Percentiles rank a stretch among this genome's conserved stretches.
Conservation (phyloP, 2,888 invertebrate species). For the Polyploca ridens region DNA sequence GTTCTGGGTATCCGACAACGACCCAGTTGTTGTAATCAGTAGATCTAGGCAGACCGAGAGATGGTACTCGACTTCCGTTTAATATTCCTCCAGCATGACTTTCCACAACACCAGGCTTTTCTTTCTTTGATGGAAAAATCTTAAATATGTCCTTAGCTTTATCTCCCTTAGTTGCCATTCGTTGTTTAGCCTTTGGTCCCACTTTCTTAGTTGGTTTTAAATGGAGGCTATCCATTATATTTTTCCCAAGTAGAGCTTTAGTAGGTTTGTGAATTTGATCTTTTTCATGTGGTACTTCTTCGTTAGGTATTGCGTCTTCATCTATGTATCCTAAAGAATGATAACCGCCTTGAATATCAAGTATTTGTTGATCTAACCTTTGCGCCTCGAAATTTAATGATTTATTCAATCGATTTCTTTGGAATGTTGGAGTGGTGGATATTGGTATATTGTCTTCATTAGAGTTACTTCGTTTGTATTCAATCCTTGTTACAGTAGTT, state of each 20-base stretch:
- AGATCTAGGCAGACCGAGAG: constrained; percentile 71
- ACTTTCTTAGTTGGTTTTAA: constrained; percentile 77
- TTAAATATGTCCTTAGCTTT: constrained; percentile 70
- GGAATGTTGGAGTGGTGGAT: constrained; percentile 72
- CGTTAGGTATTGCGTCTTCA: constrained; percentile 60
- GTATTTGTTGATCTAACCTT: constrained; percentile 77
- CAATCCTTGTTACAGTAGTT: constrained; percentile 55
- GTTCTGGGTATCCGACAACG: constrained; percentile 71
- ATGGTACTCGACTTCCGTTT: constrained; percentile 73
- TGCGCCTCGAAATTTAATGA: constrained; percentile 79
- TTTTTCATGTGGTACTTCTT: constrained; percentile 44
- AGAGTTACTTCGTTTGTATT: constrained; percentile 71
- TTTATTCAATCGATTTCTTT: constrained; percentile 79
- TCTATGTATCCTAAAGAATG: constrained; percentile 78
- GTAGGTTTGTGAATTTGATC: constrained; percentile 70
- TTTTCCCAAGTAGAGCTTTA: constrained; percentile 76
- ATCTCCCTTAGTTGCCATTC: constrained; percentile 63
- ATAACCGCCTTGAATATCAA: constrained; percentile 78
- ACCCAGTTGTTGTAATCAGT: constrained; percentile 74
- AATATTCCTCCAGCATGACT: constrained; percentile 69
- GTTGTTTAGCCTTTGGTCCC: constrained; percentile 77
- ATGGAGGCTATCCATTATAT: constrained; percentile 79
- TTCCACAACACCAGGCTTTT: constrained; percentile 62
- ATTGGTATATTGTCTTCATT: constrained; percentile 67
- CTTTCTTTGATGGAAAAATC: constrained; percentile 71